Percentiles rank a stretch among this genome's conserved stretches.
Evolutionary conservation across 2,113 vertebrate genomes (phyloP).

Genomic region (Cottus gobio): DNA sequence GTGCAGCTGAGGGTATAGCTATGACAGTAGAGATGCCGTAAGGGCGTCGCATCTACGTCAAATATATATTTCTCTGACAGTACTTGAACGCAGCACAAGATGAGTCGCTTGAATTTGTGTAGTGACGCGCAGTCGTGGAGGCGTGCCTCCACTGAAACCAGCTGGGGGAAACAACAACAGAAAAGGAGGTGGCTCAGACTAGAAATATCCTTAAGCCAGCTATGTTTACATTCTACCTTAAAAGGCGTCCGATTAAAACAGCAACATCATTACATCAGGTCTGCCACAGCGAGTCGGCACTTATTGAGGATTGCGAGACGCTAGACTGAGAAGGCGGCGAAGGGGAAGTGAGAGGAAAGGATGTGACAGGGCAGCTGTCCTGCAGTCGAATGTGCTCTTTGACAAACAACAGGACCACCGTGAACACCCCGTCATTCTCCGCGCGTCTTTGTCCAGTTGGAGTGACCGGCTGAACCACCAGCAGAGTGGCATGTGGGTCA

Average conservation of each 20-base stretch:
- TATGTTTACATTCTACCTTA: conserved; percentile 24
- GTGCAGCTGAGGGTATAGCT: not conserved
- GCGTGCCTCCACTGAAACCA: conserved; percentile 78
- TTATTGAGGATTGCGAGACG: conserved; percentile 37
- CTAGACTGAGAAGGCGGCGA: conserved; percentile 18
- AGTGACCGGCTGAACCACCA: conserved; percentile 69
- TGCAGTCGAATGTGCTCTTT: conserved; percentile 39
- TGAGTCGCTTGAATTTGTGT: conserved; percentile 37
- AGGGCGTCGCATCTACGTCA: fast-evolving
- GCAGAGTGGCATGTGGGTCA: conserved; percentile 86
- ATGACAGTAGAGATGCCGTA: not conserved
- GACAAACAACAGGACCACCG: conserved; percentile 31
- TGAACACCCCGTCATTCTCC: conserved; percentile 12
- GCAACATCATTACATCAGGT: not conserved
- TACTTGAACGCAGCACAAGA: conserved; percentile 55
- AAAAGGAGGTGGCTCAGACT: conserved; percentile 60
- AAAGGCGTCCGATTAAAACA: conserved; percentile 9
- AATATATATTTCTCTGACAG: not conserved
- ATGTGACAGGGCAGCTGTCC: conserved; percentile 69
- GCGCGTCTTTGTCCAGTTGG: conserved; percentile 67
- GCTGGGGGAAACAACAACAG: conserved; percentile 83
- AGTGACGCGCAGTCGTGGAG: conserved; percentile 74
- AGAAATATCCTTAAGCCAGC: conserved; percentile 18
- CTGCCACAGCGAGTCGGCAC: not conserved
- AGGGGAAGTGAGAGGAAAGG: conserved; percentile 35